Percentiles rank a stretch among this genome's conserved stretches.
phyloP scores from a whole-genome alignment of 2,797 vertebrate species.

The Mallotus villosus region DNA sequence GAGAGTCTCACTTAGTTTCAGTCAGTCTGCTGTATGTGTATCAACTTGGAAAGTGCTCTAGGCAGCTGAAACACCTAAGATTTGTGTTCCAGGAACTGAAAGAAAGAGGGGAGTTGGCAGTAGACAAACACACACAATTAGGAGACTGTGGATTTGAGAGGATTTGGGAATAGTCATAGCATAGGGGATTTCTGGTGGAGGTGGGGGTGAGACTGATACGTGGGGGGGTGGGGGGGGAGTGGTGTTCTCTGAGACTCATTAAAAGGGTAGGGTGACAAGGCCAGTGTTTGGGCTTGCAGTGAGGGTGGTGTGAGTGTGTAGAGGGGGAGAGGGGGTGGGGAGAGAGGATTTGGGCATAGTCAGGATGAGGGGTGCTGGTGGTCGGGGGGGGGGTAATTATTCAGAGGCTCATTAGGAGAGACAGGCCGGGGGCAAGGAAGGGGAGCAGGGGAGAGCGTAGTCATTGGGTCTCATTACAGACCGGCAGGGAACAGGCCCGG shows the following conservation, averaged over 20 bases:
- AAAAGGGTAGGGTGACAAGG: slow-evolving; percentile 65
- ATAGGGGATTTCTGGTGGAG: slow-evolving; percentile 42
- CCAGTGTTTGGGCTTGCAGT: slow-evolving; percentile 39
- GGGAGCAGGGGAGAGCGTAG: slow-evolving; percentile 68
- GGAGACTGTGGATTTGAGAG: slow-evolving; percentile 29
- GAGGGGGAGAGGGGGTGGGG: slow-evolving; percentile 5
- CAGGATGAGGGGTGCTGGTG: slow-evolving; percentile 34
- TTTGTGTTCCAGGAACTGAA: slow-evolving; percentile 44
- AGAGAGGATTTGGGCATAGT: slow-evolving; percentile 43
- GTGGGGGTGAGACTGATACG: slow-evolving; percentile 10
- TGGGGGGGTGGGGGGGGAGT: slow-evolving; percentile 23
- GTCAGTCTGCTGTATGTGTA: slow-evolving; percentile 22
- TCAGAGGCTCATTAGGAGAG: slow-evolving; percentile 80
- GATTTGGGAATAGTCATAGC: slow-evolving; percentile 22
- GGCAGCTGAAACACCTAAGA: slow-evolving; percentile 38
- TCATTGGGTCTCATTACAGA: slow-evolving; percentile 79
- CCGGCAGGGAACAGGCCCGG: slow-evolving; percentile 67
- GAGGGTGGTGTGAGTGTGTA: background rate
- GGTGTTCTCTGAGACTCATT: slow-evolving; percentile 70
- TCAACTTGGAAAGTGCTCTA: slow-evolving; percentile 33
- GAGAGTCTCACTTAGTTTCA: slow-evolving; percentile 9
- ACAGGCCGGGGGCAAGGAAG: slow-evolving; percentile 62
- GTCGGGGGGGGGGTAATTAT: slow-evolving; percentile 65
- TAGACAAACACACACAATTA: slow-evolving; percentile 74
- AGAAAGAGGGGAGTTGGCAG: slow-evolving; percentile 35